Base-by-base conservation (phyloP, 2,797 vertebrate genomes). In the Sebastes melanostomus region DNA sequence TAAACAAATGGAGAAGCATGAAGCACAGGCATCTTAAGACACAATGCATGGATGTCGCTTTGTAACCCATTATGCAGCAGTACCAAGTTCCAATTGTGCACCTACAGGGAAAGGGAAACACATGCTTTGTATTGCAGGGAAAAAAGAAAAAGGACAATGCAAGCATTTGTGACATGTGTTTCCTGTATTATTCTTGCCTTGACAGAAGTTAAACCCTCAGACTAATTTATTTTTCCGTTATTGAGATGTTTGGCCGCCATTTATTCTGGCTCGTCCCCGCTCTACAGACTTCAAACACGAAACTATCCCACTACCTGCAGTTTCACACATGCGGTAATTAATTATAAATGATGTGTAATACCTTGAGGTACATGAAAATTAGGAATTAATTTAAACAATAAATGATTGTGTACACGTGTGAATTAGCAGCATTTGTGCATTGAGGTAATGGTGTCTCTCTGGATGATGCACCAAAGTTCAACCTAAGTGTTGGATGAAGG, bases 41-140 rank as follows among this genome's bases (percentile, higher is more conserved):
- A 92, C 89, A 92, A 89, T 86, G 88, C 91, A 94, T 86, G 91
- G 93, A 94, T 80, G 78, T 93, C 82, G 86, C 42, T 63, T 94
- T 95, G 92, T 93, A 93, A 95, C 92, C 96, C 98, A 98, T 98
- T 93, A 94, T 95, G 95, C 91, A 90, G 91, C 92, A 88, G 91
- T 90, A 90, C 90, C 90, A 89, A 94, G 89, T 88, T 95, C 95
- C 94, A 95, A 89, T 87, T 86, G 93, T 86, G 91, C 93, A 96
- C 96, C 97, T 98, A 89, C 81, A 92, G 85, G 79, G 66, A 91
- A 90, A 91, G 88, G 83, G 86, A 90, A 91, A 86, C 12, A 94
- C 91, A 92, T 90, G 90, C 89, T 88, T 91, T 91, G 90, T 92
- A 78, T 85, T 84, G 76, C 72, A 88, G 22, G 24, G 54, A 82